Evolutionary conservation across 2,888 invertebrate species (phyloP).

Genomic region (Mechanitis messenoides): DNA sequence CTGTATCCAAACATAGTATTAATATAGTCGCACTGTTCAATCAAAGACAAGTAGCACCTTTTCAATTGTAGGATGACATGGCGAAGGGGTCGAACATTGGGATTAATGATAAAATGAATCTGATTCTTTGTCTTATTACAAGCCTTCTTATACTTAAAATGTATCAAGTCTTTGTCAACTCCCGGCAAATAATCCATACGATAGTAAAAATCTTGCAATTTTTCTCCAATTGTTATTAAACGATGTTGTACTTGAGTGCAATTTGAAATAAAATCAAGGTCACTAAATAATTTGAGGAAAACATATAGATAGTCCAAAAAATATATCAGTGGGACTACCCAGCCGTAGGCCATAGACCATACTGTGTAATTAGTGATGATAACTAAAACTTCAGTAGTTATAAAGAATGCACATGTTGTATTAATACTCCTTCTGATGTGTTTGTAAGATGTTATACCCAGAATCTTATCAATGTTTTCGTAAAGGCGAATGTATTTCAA

Average conservation of each 20-base stretch:
- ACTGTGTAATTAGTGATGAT: slow-evolving; percentile 14
- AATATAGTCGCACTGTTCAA: slow-evolving; percentile 28
- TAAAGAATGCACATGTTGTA: slow-evolving; percentile 11
- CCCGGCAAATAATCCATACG: slow-evolving; percentile 10
- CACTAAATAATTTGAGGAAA: slow-evolving; percentile 19
- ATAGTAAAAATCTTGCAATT: slow-evolving; percentile 22
- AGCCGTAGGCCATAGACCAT: slow-evolving; percentile 17
- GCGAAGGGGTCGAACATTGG: slow-evolving; percentile 7
- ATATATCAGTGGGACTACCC: slow-evolving; percentile 1
- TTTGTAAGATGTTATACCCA: slow-evolving; percentile 21
- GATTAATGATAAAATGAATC: slow-evolving; percentile 13
- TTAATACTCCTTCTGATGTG: slow-evolving; percentile 22
- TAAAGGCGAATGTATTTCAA: slow-evolving; percentile 25
- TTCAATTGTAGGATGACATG: slow-evolving; percentile 21
- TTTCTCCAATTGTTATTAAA: slow-evolving; percentile 24
- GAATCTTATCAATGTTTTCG: slow-evolving; percentile 24
- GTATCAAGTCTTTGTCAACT: slow-evolving; percentile 10
- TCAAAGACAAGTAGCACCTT: slow-evolving; percentile 28
- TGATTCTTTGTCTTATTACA: not conserved
- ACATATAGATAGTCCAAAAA: slow-evolving; percentile 24
- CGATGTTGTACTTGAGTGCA: slow-evolving; percentile 27
- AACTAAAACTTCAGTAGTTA: slow-evolving; percentile 7
- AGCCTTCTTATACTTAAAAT: slow-evolving; percentile 10
- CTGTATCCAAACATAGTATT: slow-evolving; percentile 29
- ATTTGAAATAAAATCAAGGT: slow-evolving; percentile 24